These are phyloP conservation scores for Argyresthia goedartella DNA, from an alignment of 2,888 invertebrate species.

Conservation along the genomic window DNA sequence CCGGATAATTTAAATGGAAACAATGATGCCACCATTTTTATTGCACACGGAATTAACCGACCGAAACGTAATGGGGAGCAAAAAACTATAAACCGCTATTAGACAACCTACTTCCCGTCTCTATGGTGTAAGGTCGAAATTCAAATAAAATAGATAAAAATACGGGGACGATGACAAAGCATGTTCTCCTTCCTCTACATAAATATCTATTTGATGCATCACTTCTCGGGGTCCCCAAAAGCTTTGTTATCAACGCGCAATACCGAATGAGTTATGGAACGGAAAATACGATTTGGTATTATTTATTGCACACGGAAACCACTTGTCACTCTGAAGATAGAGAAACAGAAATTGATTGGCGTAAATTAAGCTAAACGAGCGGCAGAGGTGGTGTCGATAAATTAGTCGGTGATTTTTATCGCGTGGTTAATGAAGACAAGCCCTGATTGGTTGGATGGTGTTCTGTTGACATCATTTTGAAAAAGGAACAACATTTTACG, in stretches of 20 bases:
- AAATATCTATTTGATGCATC: slow-evolving; percentile 20
- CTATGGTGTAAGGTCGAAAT: slow-evolving; percentile 1
- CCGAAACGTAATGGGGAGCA: slow-evolving; percentile 10
- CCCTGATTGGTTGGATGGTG: background rate
- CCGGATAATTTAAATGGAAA: slow-evolving; percentile 23
- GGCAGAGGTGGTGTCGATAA: background rate
- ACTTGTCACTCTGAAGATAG: background rate
- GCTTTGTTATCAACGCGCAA: slow-evolving; percentile 15
- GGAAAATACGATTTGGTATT: slow-evolving; percentile 15
- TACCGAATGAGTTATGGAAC: slow-evolving; percentile 14
- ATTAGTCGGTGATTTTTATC: background rate
- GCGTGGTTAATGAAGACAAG: slow-evolving; percentile 2
- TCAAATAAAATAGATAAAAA: slow-evolving; percentile 1
- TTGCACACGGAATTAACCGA: slow-evolving; percentile 20
- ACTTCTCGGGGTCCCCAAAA: slow-evolving; percentile 16
- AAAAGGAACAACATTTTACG: slow-evolving; percentile 17
- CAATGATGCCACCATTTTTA: slow-evolving; percentile 19
- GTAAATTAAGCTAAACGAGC: background rate
- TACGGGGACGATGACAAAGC: slow-evolving; percentile 16
- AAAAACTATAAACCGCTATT: slow-evolving; percentile 5
- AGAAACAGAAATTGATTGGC: background rate
- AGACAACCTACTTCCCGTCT: background rate
- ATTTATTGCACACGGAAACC: slow-evolving; percentile 14
- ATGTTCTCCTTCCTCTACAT: slow-evolving; percentile 16
- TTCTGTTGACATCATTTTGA: slow-evolving; percentile 11